These are phyloP conservation scores for Nematostella vectensis DNA, from an alignment of 92 coral and sea anemone species.

Conservation along the genomic window DNA sequence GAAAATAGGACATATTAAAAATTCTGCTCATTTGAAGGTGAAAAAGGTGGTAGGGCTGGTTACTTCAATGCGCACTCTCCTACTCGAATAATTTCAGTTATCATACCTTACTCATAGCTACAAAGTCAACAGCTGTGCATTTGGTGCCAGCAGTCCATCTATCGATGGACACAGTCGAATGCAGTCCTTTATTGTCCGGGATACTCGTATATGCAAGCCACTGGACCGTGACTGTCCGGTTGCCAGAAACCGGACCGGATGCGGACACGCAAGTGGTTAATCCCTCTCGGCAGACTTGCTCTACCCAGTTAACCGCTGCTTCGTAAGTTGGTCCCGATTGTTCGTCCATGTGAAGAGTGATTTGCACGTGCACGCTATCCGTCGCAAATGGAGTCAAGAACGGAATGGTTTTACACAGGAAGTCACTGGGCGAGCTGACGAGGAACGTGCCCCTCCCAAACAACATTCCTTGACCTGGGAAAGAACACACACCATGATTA, in stretches of 20 bases:
- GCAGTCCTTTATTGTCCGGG: slow-evolving; percentile 29
- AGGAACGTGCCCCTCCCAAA: slow-evolving; percentile 21
- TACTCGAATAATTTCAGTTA: no score
- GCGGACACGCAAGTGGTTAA: slow-evolving; percentile 51
- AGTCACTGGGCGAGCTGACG: slow-evolving; percentile 19
- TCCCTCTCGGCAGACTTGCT: slow-evolving; percentile 19
- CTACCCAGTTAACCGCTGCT: slow-evolving; percentile 75
- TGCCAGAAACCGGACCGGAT: slow-evolving; percentile 50
- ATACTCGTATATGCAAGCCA: slow-evolving; percentile 39
- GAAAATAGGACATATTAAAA: neutral
- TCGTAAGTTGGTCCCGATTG: slow-evolving; percentile 46
- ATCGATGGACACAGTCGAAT: neutral
- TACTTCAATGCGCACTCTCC: no score
- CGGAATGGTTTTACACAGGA: slow-evolving; percentile 23
- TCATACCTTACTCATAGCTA: slow-evolving; percentile 35
- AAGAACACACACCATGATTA: no score
- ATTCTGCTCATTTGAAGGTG: no score
- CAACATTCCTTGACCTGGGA: slow-evolving; percentile 4
- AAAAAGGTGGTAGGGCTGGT: no score
- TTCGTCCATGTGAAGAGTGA: slow-evolving; percentile 50
- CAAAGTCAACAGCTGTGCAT: slow-evolving; percentile 29
- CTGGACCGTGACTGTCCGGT: slow-evolving; percentile 31
- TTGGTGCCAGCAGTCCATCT: slow-evolving; percentile 46
- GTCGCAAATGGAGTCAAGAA: slow-evolving; percentile 15
- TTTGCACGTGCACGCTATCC: slow-evolving; percentile 45